phyloP scores from a whole-genome alignment of 2,797 vertebrate species.

The Spondyliosoma cantharus region DNA sequence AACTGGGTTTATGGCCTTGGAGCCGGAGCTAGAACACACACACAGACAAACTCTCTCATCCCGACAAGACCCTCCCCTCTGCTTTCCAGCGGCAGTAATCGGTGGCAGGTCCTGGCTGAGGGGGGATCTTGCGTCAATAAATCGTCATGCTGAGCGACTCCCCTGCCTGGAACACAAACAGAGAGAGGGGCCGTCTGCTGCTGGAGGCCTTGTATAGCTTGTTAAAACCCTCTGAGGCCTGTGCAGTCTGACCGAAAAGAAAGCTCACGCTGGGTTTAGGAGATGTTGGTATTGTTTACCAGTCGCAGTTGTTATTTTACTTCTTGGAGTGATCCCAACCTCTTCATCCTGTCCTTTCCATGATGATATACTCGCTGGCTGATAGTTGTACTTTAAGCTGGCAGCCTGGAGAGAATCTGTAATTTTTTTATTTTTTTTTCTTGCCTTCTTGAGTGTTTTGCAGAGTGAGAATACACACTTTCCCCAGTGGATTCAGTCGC shows the following conservation, averaged over 20 bases:
- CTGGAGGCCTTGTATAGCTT: slow-evolving; percentile 71
- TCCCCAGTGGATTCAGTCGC: neutral
- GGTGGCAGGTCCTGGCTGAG: slow-evolving; percentile 75
- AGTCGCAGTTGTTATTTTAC: slow-evolving; percentile 34
- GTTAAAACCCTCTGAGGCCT: slow-evolving; percentile 68
- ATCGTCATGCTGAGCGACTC: slow-evolving; percentile 79
- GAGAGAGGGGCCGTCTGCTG: slow-evolving; percentile 71
- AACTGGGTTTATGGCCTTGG: slow-evolving; percentile 77
- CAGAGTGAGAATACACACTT: slow-evolving; percentile 13
- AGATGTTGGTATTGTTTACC: slow-evolving; percentile 33
- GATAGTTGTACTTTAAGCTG: slow-evolving; percentile 1
- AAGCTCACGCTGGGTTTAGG: slow-evolving; percentile 35
- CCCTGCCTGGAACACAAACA: slow-evolving; percentile 81
- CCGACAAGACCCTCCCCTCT: slow-evolving; percentile 59
- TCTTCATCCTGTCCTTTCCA: slow-evolving; percentile 8
- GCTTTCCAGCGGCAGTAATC: slow-evolving; percentile 76
- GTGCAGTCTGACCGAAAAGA: slow-evolving; percentile 34
- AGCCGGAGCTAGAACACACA: slow-evolving; percentile 73
- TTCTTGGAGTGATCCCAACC: slow-evolving; percentile 8
- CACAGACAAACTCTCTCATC: slow-evolving; percentile 67
- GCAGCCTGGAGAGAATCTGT: slow-evolving; percentile 7
- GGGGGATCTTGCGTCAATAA: slow-evolving; percentile 81
- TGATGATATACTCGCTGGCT: slow-evolving; percentile 21
- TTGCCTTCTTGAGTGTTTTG: slow-evolving; percentile 7
- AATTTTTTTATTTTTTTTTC: slow-evolving; percentile 1